phyloP scores from a whole-genome alignment of 2,113 vertebrate species.

The Barbus barbus region DNA sequence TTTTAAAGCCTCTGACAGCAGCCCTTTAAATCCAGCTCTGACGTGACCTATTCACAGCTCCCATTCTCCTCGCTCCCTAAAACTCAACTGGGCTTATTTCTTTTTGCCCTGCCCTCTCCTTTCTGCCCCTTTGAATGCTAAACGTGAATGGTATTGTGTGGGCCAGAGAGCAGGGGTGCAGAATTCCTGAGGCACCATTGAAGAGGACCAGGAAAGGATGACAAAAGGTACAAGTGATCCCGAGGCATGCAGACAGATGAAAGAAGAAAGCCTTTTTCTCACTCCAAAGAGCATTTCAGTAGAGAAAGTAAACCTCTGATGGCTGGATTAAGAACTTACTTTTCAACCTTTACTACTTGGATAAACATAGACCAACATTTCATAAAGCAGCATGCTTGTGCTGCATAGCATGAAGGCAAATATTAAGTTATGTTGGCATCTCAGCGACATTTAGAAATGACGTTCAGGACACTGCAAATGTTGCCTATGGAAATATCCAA shows the following conservation, averaged over 20 bases:
- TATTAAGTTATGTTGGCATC: not conserved
- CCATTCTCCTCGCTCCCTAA: conserved; percentile 59
- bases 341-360: conserved; percentile 14
- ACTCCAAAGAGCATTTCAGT: conserved; percentile 25
- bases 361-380: conserved; percentile 17
- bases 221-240: conserved; percentile 66
- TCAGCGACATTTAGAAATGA: not conserved
- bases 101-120: conserved; percentile 34
- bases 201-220: conserved; percentile 64
- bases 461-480: not conserved
- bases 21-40: conserved; percentile 28
- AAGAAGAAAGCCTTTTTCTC: conserved; percentile 33
- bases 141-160: conserved; percentile 74
- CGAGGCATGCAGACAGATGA: conserved; percentile 52
- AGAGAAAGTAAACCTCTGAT: conserved; percentile 26
- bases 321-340: conserved; percentile 30
- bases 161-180: conserved; percentile 60
- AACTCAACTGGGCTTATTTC: conserved; percentile 55
- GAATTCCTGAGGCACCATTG: conserved; percentile 62
- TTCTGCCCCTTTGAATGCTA: conserved; percentile 70
- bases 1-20: conserved; percentile 33
- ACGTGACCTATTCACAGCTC: conserved; percentile 53
- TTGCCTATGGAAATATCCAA: not conserved
- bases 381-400: not conserved
- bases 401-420: not conserved